These are phyloP conservation scores for Dicrurus megarhynchus DNA, from an alignment of 2,113 vertebrate species.

Conservation along the genomic window DNA sequence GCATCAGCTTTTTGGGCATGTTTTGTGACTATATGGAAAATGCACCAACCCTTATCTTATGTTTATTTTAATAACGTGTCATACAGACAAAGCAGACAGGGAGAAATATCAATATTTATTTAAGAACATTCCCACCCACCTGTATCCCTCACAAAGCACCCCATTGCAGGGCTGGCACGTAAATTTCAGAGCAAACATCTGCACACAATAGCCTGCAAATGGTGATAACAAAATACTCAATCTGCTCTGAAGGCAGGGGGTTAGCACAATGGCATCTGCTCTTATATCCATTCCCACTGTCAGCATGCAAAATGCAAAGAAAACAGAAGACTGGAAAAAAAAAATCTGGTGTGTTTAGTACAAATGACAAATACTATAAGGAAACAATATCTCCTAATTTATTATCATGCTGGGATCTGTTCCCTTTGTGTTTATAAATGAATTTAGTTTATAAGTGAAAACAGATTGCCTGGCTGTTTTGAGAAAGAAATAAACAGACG, in stretches of 20 bases:
- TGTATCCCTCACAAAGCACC: not conserved
- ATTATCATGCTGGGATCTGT: not conserved
- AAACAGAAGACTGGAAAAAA: not conserved
- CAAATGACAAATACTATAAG: not conserved
- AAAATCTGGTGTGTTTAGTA: not conserved
- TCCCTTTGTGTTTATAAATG: not conserved
- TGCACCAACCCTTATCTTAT: not conserved
- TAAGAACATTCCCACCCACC: slow-evolving; percentile 5
- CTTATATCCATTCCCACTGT: not conserved
- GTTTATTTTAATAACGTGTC: not conserved
- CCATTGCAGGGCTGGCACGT: not conserved
- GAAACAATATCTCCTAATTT: not conserved
- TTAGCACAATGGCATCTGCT: not conserved
- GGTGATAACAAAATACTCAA: not conserved
- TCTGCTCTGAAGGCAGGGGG: slow-evolving; percentile 25
- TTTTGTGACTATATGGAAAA: not conserved
- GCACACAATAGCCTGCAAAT: not conserved
- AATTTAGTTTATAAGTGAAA: not conserved
- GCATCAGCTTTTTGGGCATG: not conserved
- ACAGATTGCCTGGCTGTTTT: not conserved
- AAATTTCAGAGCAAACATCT: slow-evolving; percentile 21
- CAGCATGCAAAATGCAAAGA: not conserved
- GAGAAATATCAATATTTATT: not conserved
- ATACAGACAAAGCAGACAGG: not conserved
- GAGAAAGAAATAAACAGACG: not conserved